A percentile compares a stretch with the other conserved stretches of the same genome.
phyloP scores from a whole-genome alignment of 2,888 invertebrate genomes.

The Hirtodrosophila histrioides region DNA sequence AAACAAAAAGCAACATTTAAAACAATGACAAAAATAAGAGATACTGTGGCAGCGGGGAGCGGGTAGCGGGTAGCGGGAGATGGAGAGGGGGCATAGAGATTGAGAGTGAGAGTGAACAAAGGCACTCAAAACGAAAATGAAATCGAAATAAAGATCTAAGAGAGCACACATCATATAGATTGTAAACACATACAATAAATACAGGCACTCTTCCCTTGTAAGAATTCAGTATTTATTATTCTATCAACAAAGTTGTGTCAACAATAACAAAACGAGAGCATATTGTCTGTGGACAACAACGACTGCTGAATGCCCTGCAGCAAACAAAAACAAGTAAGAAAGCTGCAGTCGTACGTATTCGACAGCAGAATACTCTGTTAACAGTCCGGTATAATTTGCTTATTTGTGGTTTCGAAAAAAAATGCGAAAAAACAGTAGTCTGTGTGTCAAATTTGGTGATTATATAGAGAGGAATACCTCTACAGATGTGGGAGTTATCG shows the following conservation, averaged over 20 bases:
- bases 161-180: constrained; percentile 8
- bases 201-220: background rate
- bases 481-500: too few species aligned
- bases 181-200: background rate
- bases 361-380: too few species aligned
- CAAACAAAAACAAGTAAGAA: too few species aligned
- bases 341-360: too few species aligned
- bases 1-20: constrained; percentile 16
- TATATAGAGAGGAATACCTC: too few species aligned
- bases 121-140: constrained; percentile 18
- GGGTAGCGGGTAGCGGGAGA: too few species aligned
- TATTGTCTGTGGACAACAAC: background rate
- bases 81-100: background rate
- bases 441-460: too few species aligned
- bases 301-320: constrained; percentile 25
- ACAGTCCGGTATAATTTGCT: too few species aligned
- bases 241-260: constrained; percentile 7
- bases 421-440: too few species aligned
- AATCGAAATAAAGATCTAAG: constrained; percentile 20
- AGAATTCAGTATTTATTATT: constrained; percentile 25
- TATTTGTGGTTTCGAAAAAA: too few species aligned
- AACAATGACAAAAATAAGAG: constrained; percentile 15
- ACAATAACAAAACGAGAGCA: background rate
- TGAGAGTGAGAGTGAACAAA: constrained; percentile 6
- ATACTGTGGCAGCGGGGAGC: too few species aligned